Evolutionary conservation across 2,113 vertebrate species (phyloP).

Genomic region (Cyphomyrus plagiostoma): DNA sequence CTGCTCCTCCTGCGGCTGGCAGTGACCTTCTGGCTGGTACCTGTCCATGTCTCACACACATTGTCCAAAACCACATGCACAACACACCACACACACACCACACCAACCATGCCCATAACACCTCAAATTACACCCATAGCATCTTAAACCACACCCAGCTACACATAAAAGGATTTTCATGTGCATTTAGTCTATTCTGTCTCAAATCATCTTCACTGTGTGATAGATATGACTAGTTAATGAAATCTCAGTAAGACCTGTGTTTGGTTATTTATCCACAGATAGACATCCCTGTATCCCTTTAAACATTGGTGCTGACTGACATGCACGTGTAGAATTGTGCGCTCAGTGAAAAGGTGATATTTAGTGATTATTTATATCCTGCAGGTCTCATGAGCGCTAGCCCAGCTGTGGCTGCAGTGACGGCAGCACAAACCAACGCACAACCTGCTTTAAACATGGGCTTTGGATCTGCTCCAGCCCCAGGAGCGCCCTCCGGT

Average conservation of each 20-base stretch:
- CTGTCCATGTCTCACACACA: neutral
- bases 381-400: constrained; percentile 60
- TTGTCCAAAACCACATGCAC: neutral
- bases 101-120: neutral
- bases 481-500: constrained; percentile 46
- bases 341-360: neutral
- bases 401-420: constrained; percentile 62
- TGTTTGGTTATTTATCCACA: neutral
- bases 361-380: neutral
- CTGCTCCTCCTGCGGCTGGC: constrained; percentile 61
- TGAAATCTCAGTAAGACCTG: neutral
- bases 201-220: neutral
- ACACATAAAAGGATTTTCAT: neutral
- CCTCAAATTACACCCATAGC: neutral
- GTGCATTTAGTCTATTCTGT: neutral
- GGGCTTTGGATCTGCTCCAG: constrained; percentile 59
- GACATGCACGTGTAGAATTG: neutral
- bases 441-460: constrained; percentile 71
- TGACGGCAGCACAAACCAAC: constrained; percentile 63
- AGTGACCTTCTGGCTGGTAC: constrained; percentile 90
- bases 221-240: neutral
- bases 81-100: no score
- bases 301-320: neutral
- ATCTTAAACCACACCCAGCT: neutral
- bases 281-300: neutral